Conservation (phyloP, 2,113 vertebrate genomes). For the Gymnobelideus leadbeateri region DNA sequence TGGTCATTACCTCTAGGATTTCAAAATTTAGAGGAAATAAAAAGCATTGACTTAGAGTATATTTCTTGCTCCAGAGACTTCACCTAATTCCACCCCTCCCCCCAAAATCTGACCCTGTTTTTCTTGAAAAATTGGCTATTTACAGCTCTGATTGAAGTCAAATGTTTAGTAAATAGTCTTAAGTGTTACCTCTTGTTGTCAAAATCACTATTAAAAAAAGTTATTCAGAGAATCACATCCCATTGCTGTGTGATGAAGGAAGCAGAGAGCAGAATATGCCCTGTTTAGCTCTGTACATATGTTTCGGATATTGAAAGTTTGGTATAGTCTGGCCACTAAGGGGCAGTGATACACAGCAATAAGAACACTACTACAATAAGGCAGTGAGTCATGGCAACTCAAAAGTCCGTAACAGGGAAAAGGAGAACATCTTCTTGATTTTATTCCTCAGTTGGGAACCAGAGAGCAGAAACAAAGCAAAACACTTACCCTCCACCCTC, state of each 20-base stretch:
- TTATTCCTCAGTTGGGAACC: slow-evolving; percentile 75
- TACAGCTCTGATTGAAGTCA: background rate
- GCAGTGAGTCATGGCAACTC: slow-evolving; percentile 58
- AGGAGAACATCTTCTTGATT: slow-evolving; percentile 78
- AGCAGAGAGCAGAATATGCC: background rate
- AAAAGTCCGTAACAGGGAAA: slow-evolving; percentile 68
- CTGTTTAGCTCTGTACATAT: slow-evolving; percentile 3
- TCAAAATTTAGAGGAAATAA: background rate
- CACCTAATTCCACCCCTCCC: background rate
- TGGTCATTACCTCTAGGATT: background rate
- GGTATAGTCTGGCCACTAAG: slow-evolving; percentile 72
- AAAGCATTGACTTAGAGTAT: background rate
- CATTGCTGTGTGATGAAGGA: background rate
- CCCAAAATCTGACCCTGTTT: background rate
- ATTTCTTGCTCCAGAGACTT: background rate
- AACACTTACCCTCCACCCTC: slow-evolving; percentile 66
- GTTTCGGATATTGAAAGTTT: slow-evolving; percentile 15
- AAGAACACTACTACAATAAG: background rate
- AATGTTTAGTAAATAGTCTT: background rate
- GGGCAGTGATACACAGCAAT: slow-evolving; percentile 75
- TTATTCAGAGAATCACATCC: background rate
- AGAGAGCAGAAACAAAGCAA: slow-evolving; percentile 76
- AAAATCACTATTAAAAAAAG: background rate
- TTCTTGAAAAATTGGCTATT: background rate
- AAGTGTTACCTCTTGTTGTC: background rate